phyloP scores from a whole-genome alignment of 23 tunicate species.

The Oikopleura dioica region DNA sequence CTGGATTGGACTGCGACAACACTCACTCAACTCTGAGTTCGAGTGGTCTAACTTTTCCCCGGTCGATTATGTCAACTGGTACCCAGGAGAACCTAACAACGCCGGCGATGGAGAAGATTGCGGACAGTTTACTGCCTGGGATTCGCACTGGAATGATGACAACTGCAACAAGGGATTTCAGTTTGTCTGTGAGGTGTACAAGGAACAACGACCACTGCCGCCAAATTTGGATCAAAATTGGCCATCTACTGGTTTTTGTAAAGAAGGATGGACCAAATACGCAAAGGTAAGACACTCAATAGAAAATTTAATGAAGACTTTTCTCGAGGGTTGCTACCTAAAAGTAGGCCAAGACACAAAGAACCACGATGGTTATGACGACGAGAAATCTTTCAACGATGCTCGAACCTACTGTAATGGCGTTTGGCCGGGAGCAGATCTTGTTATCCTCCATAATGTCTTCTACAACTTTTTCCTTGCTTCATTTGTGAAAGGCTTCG shows the following conservation, averaged over 20 bases:
- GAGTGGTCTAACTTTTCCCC: neutral
- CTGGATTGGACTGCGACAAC: neutral
- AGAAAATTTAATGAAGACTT: no score
- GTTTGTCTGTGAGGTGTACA: neutral
- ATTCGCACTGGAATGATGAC: neutral
- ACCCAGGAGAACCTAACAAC: neutral
- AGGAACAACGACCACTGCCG: neutral
- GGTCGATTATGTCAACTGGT: neutral
- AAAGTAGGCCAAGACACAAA: neutral
- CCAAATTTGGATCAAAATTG: neutral
- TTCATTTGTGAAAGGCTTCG: neutral
- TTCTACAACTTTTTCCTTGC: neutral
- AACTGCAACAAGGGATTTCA: neutral
- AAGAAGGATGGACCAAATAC: neutral
- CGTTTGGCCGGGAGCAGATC: neutral
- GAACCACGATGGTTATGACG: neutral
- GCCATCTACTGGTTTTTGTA: neutral
- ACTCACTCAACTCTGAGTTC: neutral
- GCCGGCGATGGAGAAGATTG: neutral
- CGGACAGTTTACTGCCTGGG: neutral
- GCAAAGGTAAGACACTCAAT: no score
- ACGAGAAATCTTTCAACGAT: neutral
- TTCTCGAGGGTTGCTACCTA: neutral
- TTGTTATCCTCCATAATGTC: neutral
- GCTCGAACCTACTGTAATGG: neutral